Evolutionary conservation across 1,140 invertebrate genomes (phyloP), one percentile per base, ranked within the genome.

Genomic region (Gonatopus flavifemur): DNA sequence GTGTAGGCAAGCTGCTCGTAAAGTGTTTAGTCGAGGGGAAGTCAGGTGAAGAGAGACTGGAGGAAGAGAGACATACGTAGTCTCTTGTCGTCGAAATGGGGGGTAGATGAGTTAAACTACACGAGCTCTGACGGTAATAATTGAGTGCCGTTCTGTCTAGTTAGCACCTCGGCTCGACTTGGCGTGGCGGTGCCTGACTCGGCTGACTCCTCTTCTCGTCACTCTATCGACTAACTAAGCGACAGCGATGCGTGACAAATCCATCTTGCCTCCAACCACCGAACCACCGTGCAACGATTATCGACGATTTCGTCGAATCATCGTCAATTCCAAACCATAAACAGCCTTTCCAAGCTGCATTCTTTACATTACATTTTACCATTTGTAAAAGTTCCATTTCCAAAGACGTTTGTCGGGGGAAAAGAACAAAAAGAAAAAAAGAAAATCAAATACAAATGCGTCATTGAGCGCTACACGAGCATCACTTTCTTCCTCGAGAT

Each of bases 91-190:
- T 30, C 47, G 48, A 62, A 57, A 67, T 55, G 53, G 60, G n/a
- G n/a, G 39, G 59, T 54, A 57, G 57, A 64, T 59, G 69, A 64
- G 68, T 70, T 74, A 72, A 74, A 67, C 70, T 75, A 76, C 69
- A 77, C 70, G 65, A 77, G 69, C 59, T 75, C 65, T 76, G 76
- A 75, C 74, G 72, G 65, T 74, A 77, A 74, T 78, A 78, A 78
- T 78, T 78, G 76, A 78, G 74, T 75, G 72, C 72, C 66, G 74
- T 62, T 77, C 61, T 77, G 72, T 78, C 70, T 78, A 72, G 72
- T 78, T 78, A 77, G 60, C 62, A 64, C 55, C 57, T 64, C 55
- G 56, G 46, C 55, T 47, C 52, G 39, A n/a, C n/a, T n/a, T n/a
- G n/a, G n/a, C n/a, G n/a, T n/a, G n/a, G n/a, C n/a, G n/a, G n/a